These are phyloP conservation scores for Monochamus saltuarius DNA, from an alignment of 1,140 invertebrate genomes.

Conservation along the genomic window DNA sequence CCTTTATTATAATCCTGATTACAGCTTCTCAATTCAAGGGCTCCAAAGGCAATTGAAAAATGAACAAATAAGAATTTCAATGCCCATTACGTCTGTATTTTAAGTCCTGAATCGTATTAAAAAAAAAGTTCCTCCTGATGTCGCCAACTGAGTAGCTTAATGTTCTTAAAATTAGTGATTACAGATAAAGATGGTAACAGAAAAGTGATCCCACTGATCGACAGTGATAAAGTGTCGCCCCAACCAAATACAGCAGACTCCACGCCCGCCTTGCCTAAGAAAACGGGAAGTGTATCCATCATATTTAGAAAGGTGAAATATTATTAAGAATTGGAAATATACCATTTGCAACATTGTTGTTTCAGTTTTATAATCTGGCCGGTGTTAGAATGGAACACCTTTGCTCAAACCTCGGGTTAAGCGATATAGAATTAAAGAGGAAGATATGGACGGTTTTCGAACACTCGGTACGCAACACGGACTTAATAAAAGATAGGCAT, in stretches of 20 bases:
- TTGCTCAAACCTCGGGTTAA: constrained; percentile 76
- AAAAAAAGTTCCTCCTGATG: no score
- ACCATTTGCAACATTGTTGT: constrained; percentile 4
- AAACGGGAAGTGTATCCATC: constrained; percentile 67
- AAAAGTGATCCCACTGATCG: constrained; percentile 33
- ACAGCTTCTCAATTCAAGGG: no score
- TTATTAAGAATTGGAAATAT: constrained; percentile 1
- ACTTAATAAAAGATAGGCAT: constrained; percentile 86
- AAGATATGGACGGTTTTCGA: constrained; percentile 98
- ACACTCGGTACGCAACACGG: constrained; percentile 78
- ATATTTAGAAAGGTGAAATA: constrained; percentile 73
- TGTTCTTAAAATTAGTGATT: constrained; percentile 29
- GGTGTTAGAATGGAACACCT: constrained; percentile 87
- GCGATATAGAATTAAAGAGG: constrained; percentile 71
- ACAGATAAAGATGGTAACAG: constrained; percentile 37
- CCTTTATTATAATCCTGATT: no score
- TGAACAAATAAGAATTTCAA: no score
- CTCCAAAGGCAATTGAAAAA: no score
- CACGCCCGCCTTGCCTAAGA: constrained; percentile 53
- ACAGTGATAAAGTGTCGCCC: constrained; percentile 2
- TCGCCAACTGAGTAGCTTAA: neutral
- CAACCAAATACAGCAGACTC: neutral
- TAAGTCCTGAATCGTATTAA: no score
- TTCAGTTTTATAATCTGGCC: constrained; percentile 88
- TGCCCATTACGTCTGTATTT: no score